A percentile compares a stretch with the other conserved stretches of the same genome.
phyloP scores from a whole-genome alignment of 1,140 invertebrate species.

The Philopotamus ludificatus region DNA sequence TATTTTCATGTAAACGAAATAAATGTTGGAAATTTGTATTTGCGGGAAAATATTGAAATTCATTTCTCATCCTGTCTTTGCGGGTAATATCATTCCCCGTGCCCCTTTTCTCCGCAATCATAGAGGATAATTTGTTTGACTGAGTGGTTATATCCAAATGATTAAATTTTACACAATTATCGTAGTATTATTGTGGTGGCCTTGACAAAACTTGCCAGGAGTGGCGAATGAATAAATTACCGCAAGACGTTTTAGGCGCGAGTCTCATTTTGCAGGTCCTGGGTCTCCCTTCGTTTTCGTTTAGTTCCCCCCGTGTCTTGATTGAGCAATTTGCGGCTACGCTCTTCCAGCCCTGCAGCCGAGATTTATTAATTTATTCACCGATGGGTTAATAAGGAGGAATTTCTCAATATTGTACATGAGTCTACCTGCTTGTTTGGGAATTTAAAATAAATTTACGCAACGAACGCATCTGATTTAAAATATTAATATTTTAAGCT shows the following conservation, averaged over 20 bases:
- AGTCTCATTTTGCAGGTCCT: not conserved
- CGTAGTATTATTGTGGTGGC: too few species aligned
- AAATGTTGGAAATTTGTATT: too few species aligned
- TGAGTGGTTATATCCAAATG: too few species aligned
- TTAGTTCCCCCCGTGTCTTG: conserved; percentile 11
- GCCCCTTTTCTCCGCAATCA: not conserved
- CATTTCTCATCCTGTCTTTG: not conserved
- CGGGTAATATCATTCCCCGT: not conserved
- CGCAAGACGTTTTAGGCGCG: not conserved
- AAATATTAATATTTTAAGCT: too few species aligned
- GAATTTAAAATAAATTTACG: too few species aligned
- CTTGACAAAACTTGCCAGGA: not conserved
- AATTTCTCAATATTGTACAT: conserved; percentile 23
- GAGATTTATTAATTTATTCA: conserved; percentile 31
- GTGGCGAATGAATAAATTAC: not conserved
- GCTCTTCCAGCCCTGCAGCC: conserved; percentile 2
- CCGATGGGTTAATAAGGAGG: conserved; percentile 23
- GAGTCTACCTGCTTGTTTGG: too few species aligned
- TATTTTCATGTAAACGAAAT: too few species aligned
- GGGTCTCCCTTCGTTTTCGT: not conserved
- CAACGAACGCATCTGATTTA: too few species aligned
- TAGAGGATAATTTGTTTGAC: not conserved
- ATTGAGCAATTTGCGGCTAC: conserved; percentile 28
- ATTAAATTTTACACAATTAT: too few species aligned
- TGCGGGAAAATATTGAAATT: too few species aligned